Evolutionary conservation across 2,888 invertebrate genomes (phyloP).

Genomic region (Pristionchus exspectatus): DNA sequence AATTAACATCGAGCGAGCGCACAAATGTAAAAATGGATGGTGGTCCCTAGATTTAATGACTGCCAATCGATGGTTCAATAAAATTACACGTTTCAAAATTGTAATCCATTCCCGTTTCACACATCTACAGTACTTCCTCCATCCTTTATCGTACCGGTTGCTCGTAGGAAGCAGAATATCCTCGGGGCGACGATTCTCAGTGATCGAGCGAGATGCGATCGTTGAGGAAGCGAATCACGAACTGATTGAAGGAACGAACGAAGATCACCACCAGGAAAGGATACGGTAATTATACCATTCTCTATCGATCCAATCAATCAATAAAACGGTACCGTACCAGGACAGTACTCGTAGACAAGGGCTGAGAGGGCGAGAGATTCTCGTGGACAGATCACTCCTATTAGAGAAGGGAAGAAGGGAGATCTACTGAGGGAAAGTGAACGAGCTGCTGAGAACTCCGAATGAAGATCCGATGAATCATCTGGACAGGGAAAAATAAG

Average conservation of each 20-base stretch:
- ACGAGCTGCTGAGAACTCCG: slow-evolving; percentile 28
- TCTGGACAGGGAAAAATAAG: neutral
- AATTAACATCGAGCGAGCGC: no score
- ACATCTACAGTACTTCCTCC: neutral
- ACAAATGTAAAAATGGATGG: no score
- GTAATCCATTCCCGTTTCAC: no score
- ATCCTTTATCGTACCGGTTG: neutral
- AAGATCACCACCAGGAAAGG: slow-evolving; percentile 46
- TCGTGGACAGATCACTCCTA: slow-evolving; percentile 23
- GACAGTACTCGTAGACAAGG: slow-evolving; percentile 53
- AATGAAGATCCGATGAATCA: neutral
- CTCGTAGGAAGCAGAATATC: slow-evolving; percentile 41
- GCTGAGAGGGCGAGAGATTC: slow-evolving; percentile 10
- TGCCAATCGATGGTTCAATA: no score
- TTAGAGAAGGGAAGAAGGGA: slow-evolving; percentile 46
- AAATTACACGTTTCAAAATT: no score
- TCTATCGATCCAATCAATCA: neutral
- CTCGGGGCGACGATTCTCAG: neutral
- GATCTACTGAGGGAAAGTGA: slow-evolving; percentile 43
- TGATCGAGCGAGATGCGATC: slow-evolving; percentile 21
- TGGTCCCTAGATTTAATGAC: no score
- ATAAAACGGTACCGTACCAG: slow-evolving; percentile 27
- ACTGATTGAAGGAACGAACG: slow-evolving; percentile 37
- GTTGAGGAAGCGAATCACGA: slow-evolving; percentile 46
- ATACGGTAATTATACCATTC: neutral